These are phyloP conservation scores for Malthinus seriepunctatus DNA, from an alignment of 2,888 invertebrate genomes.

Conservation along the genomic window DNA sequence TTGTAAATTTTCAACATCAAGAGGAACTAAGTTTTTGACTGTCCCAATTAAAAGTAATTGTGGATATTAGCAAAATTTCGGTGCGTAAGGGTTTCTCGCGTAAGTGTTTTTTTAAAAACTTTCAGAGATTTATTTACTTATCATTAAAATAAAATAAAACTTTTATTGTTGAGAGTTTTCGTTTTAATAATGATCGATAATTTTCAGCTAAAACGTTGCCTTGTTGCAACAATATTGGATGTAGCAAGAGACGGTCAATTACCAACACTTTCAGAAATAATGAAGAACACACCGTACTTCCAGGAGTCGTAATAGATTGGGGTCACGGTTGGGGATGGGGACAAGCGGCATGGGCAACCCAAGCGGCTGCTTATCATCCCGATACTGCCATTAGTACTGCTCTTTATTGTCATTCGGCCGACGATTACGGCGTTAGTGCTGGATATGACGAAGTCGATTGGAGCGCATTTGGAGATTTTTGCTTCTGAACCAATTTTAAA, in stretches of 20 bases:
- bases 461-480: conserved; percentile 65
- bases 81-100: no score
- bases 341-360: conserved; percentile 61
- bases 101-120: no score
- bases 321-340: conserved; percentile 80
- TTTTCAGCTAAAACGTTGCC: conserved; percentile 13
- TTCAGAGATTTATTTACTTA: no score
- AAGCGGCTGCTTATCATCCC: conserved; percentile 63
- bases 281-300: conserved; percentile 49
- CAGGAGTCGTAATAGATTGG: conserved; percentile 58
- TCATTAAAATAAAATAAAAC: no score
- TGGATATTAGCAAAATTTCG: no score
- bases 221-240: conserved; percentile 9
- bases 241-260: conserved; percentile 10
- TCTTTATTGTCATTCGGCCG: conserved; percentile 53
- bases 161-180: no score
- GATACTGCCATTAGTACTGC: conserved; percentile 66
- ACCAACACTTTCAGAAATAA: conserved; percentile 28
- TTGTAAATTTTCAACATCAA: neutral
- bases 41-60: no score
- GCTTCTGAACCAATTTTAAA: conserved; percentile 56
- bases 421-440: conserved; percentile 58
- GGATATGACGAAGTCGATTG: conserved; percentile 74
- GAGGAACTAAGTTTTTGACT: neutral
- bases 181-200: neutral